Evolutionary conservation across 2,888 invertebrate species (phyloP).

Genomic region (Trachelus tabidus): DNA sequence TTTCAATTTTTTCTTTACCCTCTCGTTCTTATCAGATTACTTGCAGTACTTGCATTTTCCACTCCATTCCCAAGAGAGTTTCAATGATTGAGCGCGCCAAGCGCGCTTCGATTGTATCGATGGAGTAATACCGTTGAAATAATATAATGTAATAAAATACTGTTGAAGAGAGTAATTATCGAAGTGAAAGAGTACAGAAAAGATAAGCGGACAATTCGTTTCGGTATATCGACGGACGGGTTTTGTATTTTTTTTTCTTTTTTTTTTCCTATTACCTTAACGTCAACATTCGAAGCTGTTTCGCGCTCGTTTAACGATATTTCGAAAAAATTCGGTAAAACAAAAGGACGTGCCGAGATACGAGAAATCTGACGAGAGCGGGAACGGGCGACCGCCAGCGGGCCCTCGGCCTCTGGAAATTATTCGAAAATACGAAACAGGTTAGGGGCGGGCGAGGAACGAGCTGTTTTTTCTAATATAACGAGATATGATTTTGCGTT

Average conservation of each 20-base stretch:
- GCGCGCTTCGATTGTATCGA: not conserved
- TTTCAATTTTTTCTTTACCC: conserved; percentile 3
- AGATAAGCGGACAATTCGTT: not conserved
- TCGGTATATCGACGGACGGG: not conserved
- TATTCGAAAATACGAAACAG: conserved; percentile 22
- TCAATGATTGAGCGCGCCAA: not conserved
- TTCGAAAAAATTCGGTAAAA: not conserved
- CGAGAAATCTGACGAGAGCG: not conserved
- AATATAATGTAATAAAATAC: no score
- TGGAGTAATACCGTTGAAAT: not conserved
- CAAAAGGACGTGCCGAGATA: not conserved
- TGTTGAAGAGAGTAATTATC: not conserved
- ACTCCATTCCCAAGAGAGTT: not conserved
- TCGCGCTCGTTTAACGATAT: not conserved
- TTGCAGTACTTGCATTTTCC: not conserved
- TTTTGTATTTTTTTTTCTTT: not conserved
- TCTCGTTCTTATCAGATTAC: not conserved
- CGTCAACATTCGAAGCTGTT: not conserved
- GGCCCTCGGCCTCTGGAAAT: no score
- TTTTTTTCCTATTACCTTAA: not conserved
- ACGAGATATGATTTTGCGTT: conserved; percentile 65
- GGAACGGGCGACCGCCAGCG: no score
- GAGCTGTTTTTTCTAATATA: conserved; percentile 49
- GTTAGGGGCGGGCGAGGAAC: conserved; percentile 41
- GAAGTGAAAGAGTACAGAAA: not conserved